These are phyloP conservation scores for Buathra laborator DNA, from an alignment of 2,888 invertebrate genomes.

Conservation along the genomic window DNA sequence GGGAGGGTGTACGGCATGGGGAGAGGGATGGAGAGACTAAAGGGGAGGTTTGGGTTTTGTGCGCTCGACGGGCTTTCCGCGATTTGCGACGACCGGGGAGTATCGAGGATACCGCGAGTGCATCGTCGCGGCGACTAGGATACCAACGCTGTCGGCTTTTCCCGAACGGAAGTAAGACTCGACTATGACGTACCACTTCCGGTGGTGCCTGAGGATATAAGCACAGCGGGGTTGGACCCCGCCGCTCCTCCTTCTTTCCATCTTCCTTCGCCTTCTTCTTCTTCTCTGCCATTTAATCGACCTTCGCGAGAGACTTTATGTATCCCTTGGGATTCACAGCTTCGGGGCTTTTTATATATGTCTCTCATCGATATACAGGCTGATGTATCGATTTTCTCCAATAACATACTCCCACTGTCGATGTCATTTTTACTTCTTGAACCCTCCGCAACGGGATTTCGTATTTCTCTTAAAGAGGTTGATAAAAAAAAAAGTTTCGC, in stretches of 20 bases:
- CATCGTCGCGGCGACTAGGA: conserved; percentile 14
- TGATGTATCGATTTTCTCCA: conserved; percentile 40
- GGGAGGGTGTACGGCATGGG: neutral
- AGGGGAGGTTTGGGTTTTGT: conserved; percentile 18
- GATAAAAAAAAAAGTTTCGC: neutral
- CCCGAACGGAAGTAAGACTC: conserved; percentile 77
- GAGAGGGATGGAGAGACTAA: neutral
- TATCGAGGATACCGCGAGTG: conserved; percentile 5
- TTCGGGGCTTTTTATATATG: conserved; percentile 27
- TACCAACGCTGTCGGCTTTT: conserved; percentile 51
- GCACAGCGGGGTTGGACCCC: conserved; percentile 25
- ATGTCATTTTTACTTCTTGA: conserved; percentile 9
- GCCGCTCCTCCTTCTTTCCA: conserved; percentile 36
- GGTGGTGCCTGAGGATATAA: conserved; percentile 60
- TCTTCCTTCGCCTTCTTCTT: conserved; percentile 10
- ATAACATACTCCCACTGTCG: conserved; percentile 11
- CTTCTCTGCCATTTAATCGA: conserved; percentile 52
- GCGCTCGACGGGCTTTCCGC: conserved; percentile 28
- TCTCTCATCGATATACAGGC: conserved; percentile 32
- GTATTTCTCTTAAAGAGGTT: conserved; percentile 6
- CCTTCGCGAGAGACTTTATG: conserved; percentile 51
- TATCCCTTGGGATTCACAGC: conserved; percentile 50
- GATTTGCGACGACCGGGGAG: conserved; percentile 44
- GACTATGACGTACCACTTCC: conserved; percentile 82
- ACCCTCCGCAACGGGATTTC: neutral